Percentiles rank a stretch among this genome's conserved stretches.
phyloP scores from a whole-genome alignment of 2,888 invertebrate genomes.

The Micoletzkya japonica region DNA sequence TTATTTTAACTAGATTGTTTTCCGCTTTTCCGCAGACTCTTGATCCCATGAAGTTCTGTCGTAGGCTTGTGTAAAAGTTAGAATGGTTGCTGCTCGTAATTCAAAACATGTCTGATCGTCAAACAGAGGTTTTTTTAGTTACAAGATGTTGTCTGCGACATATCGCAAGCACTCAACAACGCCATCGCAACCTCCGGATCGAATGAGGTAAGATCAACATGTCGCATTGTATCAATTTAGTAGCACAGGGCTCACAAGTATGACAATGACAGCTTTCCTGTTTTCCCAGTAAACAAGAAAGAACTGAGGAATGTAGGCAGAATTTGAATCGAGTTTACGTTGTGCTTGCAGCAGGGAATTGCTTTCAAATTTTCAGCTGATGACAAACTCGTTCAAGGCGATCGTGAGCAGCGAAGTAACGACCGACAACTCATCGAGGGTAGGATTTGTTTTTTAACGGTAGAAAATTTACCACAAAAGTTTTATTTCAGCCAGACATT shows the following conservation, averaged over 20 bases:
- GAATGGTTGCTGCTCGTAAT: too few species aligned
- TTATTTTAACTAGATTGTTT: too few species aligned
- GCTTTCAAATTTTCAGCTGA: slow-evolving; percentile 26
- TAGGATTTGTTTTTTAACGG: too few species aligned
- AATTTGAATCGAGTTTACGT: too few species aligned
- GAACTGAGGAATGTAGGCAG: too few species aligned
- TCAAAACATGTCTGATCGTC: too few species aligned
- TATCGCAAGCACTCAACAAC: slow-evolving; percentile 24
- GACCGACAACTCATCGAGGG: slow-evolving; percentile 19
- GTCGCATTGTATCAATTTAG: not conserved
- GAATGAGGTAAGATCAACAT: slow-evolving; percentile 26
- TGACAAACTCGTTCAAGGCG: slow-evolving; percentile 23
- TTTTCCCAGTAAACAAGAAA: not conserved
- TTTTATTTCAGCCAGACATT: not conserved
- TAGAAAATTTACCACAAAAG: not conserved
- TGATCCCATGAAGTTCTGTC: too few species aligned
- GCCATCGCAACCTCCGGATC: slow-evolving; percentile 29
- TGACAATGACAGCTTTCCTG: slow-evolving; percentile 2
- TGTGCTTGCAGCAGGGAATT: too few species aligned
- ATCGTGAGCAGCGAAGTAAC: slow-evolving; percentile 11
- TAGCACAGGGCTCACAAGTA: not conserved
- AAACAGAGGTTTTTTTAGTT: too few species aligned
- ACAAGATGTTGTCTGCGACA: slow-evolving; percentile 33
- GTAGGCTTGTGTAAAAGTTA: too few species aligned
- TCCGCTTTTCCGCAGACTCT: too few species aligned